These are phyloP conservation scores for Meriones psammophilus DNA, from an alignment of 2,797 vertebrate species.

Conservation along the genomic window DNA sequence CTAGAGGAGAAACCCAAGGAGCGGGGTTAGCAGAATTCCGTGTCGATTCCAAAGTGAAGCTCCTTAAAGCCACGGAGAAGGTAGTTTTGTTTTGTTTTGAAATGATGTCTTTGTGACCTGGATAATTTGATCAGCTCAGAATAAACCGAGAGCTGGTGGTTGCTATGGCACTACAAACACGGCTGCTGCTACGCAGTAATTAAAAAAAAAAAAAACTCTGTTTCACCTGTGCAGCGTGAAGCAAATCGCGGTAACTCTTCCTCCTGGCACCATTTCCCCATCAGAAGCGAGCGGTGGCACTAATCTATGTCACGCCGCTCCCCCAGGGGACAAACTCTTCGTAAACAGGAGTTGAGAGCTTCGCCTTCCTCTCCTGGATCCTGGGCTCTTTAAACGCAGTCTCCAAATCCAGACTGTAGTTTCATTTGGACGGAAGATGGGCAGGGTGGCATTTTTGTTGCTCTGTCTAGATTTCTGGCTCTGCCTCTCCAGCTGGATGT, in stretches of 20 bases:
- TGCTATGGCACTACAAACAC: constrained; percentile 73
- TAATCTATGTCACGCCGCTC: neutral
- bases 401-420: neutral
- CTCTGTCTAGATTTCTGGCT: neutral
- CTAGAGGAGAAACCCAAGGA: neutral
- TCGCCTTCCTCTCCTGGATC: neutral
- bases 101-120: constrained; percentile 70
- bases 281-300: neutral
- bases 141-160: constrained; percentile 73
- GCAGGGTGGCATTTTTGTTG: neutral
- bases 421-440: constrained; percentile 14
- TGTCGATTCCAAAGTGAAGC: neutral
- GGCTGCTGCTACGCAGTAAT: constrained; percentile 70
- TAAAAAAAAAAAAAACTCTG: constrained; percentile 57
- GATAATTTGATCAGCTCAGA: constrained; percentile 75
- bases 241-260: neutral
- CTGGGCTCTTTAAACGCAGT: neutral
- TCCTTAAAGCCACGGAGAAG: neutral
- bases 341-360: neutral
- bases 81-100: constrained; percentile 62
- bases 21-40: too few relatives aligned
- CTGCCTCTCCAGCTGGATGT: constrained; percentile 1
- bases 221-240: constrained; percentile 67
- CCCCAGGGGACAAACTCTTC: neutral
- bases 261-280: constrained; percentile 37